Evolutionary conservation across 2,797 vertebrate species (phyloP).

Genomic region (Poeciliopsis infans): DNA sequence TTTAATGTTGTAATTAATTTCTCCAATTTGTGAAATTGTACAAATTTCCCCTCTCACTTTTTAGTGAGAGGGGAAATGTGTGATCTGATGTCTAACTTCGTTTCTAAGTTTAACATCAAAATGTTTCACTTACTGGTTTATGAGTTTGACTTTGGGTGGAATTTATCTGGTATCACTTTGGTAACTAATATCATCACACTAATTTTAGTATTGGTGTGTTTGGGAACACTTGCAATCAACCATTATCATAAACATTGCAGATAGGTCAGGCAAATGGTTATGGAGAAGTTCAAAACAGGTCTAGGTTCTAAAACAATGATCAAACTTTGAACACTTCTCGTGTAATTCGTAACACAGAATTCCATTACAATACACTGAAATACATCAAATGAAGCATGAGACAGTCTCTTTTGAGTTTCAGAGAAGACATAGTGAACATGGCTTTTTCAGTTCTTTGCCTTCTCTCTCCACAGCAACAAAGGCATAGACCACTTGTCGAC

Average conservation of each 20-base stretch:
- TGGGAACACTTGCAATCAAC: neutral
- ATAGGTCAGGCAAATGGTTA: neutral
- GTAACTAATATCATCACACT: too few species aligned
- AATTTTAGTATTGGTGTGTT: neutral
- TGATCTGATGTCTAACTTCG: neutral
- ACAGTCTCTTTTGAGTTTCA: neutral
- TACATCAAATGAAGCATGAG: neutral
- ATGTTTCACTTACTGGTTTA: neutral
- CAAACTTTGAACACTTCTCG: neutral
- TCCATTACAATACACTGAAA: neutral
- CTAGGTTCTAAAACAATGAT: neutral
- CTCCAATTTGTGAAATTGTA: neutral
- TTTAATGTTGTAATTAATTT: neutral
- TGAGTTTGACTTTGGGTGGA: too few species aligned
- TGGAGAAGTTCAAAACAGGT: neutral
- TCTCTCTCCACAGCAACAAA: constrained; percentile 86
- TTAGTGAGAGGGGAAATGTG: neutral
- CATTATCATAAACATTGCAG: neutral
- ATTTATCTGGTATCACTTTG: too few species aligned
- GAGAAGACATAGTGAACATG: neutral
- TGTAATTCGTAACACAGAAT: neutral
- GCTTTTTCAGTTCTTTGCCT: neutral
- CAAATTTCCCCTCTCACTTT: neutral
- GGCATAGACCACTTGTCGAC: constrained; percentile 95
- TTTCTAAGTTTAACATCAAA: neutral